Percentiles rank a stretch among this genome's conserved stretches.
Conservation (phyloP, 2,797 vertebrate genomes). For the Danio choprae region DNA sequence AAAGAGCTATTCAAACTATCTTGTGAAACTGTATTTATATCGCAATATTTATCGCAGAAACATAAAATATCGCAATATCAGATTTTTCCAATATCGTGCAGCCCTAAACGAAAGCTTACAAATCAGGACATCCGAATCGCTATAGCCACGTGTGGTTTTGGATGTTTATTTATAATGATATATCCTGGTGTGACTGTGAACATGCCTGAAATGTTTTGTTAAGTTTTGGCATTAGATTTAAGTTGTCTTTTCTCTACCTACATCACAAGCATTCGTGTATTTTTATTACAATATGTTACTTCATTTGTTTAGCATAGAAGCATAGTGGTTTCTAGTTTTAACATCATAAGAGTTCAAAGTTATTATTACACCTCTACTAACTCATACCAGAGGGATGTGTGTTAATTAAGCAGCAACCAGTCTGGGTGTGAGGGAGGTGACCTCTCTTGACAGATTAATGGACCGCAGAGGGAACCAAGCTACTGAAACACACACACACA, state of each 20-base stretch:
- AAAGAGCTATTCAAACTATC: too few species aligned
- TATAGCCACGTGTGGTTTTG: too few species aligned
- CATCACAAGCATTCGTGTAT: neutral
- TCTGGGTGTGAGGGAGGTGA: slow-evolving; percentile 20
- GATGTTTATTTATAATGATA: too few species aligned
- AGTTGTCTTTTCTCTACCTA: neutral
- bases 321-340: neutral
- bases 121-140: too few species aligned
- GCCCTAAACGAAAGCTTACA: too few species aligned
- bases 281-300: neutral
- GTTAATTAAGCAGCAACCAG: slow-evolving; percentile 31
- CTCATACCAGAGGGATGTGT: slow-evolving; percentile 16
- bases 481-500: neutral
- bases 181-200: too few species aligned
- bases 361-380: slow-evolving; percentile 6
- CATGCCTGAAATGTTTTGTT: neutral
- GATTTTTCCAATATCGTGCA: too few species aligned
- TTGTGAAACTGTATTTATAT: too few species aligned
- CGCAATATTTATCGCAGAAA: too few species aligned
- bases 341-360: neutral
- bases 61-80: too few species aligned
- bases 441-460: slow-evolving; percentile 34
- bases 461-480: slow-evolving; percentile 9
- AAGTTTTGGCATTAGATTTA: neutral
- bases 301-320: neutral